Percentiles rank a stretch among this genome's conserved stretches.
Evolutionary conservation across 2,888 invertebrate genomes (phyloP).

Genomic region (Vanessa cardui): DNA sequence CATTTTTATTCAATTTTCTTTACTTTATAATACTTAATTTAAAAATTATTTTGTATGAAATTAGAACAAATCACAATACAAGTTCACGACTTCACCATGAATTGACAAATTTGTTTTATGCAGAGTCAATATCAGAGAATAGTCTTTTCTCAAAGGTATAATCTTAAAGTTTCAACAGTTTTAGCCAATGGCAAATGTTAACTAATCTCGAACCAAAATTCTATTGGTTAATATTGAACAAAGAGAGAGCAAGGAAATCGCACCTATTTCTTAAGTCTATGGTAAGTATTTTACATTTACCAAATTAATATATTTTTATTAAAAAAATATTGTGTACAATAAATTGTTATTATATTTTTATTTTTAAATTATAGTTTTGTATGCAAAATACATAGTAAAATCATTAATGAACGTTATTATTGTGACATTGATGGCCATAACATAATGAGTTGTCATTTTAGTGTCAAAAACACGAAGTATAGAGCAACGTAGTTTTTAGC

Average conservation of each 20-base stretch:
- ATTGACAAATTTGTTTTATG: conserved; percentile 70
- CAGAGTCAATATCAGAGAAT: conserved; percentile 48
- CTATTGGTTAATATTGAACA: background rate
- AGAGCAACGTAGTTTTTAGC: conserved; percentile 36
- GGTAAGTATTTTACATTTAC: background rate
- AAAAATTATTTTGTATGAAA: conserved; percentile 42
- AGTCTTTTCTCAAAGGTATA: background rate
- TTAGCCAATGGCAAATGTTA: background rate
- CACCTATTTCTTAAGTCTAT: background rate
- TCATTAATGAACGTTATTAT: conserved; percentile 8
- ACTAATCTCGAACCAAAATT: background rate
- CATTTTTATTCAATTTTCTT: conserved; percentile 55
- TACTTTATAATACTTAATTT: conserved; percentile 10
- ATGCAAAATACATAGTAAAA: background rate
- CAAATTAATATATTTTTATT: too few species aligned
- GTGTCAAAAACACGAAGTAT: conserved; percentile 48
- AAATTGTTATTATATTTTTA: background rate
- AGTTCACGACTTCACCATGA: conserved; percentile 57
- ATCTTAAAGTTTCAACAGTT: background rate
- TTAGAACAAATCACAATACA: conserved; percentile 47
- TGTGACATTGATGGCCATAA: conserved; percentile 19
- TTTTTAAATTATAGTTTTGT: background rate
- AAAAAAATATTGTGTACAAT: background rate
- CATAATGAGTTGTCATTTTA: conserved; percentile 66
- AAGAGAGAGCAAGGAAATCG: background rate